phyloP scores from a whole-genome alignment of 2,113 vertebrate species.

The Psettodes erumei region DNA sequence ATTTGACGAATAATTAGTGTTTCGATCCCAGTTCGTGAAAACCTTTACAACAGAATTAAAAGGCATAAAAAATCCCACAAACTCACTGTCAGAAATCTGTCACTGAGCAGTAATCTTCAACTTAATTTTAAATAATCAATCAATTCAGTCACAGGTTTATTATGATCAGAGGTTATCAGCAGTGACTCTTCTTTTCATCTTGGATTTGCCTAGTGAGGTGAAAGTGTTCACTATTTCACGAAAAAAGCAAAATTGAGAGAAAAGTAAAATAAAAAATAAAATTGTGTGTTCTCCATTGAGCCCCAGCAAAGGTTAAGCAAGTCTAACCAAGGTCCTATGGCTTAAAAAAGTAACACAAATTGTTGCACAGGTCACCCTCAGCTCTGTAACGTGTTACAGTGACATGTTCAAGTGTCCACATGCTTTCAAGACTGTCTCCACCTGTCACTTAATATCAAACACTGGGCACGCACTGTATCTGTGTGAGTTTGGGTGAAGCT shows the following conservation, averaged over 20 bases:
- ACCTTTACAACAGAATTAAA: neutral
- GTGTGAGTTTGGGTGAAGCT: neutral
- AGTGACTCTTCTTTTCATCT: too few species aligned
- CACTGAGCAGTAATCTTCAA: neutral
- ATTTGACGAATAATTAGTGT: neutral
- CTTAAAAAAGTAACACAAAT: neutral
- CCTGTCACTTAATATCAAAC: neutral
- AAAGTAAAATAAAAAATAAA: neutral
- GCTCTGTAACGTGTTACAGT: neutral
- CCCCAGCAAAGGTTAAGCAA: neutral
- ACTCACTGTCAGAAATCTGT: neutral
- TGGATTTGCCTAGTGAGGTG: too few species aligned
- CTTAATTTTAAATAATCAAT: too few species aligned
- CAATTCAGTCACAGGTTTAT: too few species aligned
- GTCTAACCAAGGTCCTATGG: neutral
- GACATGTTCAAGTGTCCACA: neutral
- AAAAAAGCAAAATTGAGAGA: neutral
- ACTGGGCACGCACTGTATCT: neutral
- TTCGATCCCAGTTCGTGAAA: neutral
- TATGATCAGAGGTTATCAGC: too few species aligned
- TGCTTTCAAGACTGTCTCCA: neutral
- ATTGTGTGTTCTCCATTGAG: too few species aligned
- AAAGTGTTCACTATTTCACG: too few species aligned
- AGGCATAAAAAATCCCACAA: too few species aligned
- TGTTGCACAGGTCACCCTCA: neutral